Conservation (phyloP, 2,113 vertebrate species). For the Acrocephalus kingi region DNA sequence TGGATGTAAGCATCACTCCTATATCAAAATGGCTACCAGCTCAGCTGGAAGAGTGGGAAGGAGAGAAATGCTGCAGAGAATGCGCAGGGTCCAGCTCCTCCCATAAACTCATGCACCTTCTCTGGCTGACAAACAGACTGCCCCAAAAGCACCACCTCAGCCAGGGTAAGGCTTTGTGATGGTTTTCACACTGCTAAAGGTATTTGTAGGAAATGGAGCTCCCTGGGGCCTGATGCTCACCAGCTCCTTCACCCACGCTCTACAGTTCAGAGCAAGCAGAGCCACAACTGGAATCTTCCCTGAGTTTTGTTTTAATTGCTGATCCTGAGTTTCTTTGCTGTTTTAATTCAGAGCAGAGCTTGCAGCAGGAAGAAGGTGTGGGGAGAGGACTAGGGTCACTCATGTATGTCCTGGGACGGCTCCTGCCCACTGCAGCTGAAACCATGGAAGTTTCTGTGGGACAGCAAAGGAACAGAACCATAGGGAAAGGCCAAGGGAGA, state of each 20-base stretch:
- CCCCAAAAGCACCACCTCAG: not conserved
- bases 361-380: not conserved
- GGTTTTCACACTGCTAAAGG: not conserved
- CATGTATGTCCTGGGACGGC: not conserved
- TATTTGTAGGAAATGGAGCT: not conserved
- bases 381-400: not conserved
- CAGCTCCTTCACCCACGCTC: not conserved
- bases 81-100: accelerated
- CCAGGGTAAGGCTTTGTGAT: not conserved
- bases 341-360: not conserved
- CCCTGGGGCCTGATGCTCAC: not conserved
- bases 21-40: not conserved
- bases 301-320: not conserved
- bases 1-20: not conserved
- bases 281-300: not conserved
- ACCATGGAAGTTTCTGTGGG: not conserved
- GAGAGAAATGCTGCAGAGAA: not conserved
- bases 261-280: not conserved
- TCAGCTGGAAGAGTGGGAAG: not conserved
- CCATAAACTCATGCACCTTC: not conserved
- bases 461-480: not conserved
- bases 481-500: not conserved
- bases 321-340: not conserved
- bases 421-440: not conserved
- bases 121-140: accelerated